Conservation (phyloP, 2,797 vertebrate genomes). For the Dendrocincla fuliginosa region DNA sequence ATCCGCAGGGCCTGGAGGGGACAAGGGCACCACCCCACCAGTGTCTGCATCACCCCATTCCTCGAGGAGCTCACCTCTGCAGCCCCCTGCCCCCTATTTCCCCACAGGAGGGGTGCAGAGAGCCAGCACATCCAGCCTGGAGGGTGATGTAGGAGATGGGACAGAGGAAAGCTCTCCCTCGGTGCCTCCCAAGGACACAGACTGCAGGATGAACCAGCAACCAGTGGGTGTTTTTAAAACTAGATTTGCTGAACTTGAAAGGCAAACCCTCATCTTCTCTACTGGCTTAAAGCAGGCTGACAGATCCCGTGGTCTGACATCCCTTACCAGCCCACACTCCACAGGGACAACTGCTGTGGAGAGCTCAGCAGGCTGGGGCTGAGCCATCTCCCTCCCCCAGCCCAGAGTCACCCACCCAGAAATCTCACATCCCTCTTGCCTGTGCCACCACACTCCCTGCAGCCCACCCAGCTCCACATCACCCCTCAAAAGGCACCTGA, state of each 20-base stretch:
- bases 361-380: background rate
- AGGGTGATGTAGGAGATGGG: background rate
- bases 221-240: background rate
- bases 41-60: accelerated
- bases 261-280: background rate
- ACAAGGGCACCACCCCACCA: accelerated
- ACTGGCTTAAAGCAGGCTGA: background rate
- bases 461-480: background rate
- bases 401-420: background rate
- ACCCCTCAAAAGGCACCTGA: background rate
- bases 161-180: background rate
- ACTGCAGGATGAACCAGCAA: background rate
- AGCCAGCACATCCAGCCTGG: background rate
- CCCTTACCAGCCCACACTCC: background rate
- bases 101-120: accelerated
- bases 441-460: background rate
- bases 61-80: background rate
- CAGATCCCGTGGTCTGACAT: background rate
- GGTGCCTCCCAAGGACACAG: accelerated
- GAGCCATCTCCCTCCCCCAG: background rate
- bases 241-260: background rate
- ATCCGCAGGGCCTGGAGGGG: conserved; percentile 79
- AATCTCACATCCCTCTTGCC: accelerated
- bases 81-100: accelerated
- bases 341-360: accelerated